Evolutionary conservation across 2,113 vertebrate genomes (phyloP), one percentile per base, ranked within the genome.

Genomic region (Rhodinocichla rosea): DNA sequence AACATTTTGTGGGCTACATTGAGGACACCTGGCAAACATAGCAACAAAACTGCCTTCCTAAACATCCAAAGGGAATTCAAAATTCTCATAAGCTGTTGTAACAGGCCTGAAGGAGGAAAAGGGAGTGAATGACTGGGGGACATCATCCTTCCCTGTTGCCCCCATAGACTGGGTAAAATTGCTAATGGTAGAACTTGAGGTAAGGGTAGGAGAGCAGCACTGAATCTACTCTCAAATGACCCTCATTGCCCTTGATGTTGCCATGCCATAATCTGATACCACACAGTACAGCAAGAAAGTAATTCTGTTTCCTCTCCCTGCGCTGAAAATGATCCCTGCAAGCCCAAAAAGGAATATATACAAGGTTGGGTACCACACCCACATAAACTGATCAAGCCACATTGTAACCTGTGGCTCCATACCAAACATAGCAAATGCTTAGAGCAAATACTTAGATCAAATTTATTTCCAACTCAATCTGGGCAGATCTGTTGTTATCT

Each of bases 91-190:
- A 68, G 39, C 7, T 68, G 9, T 53, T 55, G 6, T 35, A 75
- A 68, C 11, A 40, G 21, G 24, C 14, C n/a, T 47, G 14, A 47
- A 30, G 39, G n/a, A 68, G 9, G 9, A 75, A 53, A 35, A 47
- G 6, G 11, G 7, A 5, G 4, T 26, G 13, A 82, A 60, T 40
- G 16, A 5, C 7, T 52, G 7, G 5, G 11, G 21, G 6, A 60
- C n/a, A 40, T 60, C 28, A 45, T 35, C 16, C 33, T 47, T 17
- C 19, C 7, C 10, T 16, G 6, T 47, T 60, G 1, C 7, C 7
- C 5, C 6, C 20, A 15, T 8, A 53, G 39, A 17, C n/a, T 39
- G 35, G 2, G 14, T 50, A 15, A 0, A 1, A 71, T 26, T 27
- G 6, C 10, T 55, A 45, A 40, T 35, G 24, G 10, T n/a, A n/a